Conservation (phyloP, 2,797 vertebrate genomes). For the Rhinichthys osculus region DNA sequence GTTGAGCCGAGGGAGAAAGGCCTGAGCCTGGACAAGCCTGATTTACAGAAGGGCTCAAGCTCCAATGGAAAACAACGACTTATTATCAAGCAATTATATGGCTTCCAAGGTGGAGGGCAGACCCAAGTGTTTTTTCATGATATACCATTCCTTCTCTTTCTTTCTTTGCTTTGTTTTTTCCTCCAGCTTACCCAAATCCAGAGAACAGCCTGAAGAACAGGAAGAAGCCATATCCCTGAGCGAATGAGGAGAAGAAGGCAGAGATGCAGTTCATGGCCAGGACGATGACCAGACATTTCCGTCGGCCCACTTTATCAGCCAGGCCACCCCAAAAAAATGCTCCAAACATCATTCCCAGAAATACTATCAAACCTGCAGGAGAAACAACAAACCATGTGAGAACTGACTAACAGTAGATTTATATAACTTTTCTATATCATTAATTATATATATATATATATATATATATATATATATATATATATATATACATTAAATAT, state of each 20-base stretch:
- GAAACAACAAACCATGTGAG: neutral
- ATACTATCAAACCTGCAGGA: conserved; percentile 88
- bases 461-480: too few relatives aligned
- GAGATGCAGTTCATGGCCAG: conserved; percentile 90
- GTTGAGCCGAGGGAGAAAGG: neutral
- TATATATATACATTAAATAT: too few relatives aligned
- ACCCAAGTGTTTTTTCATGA: neutral
- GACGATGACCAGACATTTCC: conserved; percentile 87
- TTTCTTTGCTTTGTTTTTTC: neutral
- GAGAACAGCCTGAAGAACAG: conserved; percentile 97
- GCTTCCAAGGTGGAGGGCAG: neutral
- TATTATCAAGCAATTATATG: conserved; percentile 7
- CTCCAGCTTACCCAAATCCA: conserved; percentile 86
- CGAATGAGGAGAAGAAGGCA: conserved; percentile 91
- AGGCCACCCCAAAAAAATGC: conserved; percentile 92
- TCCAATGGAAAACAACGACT: conserved; percentile 19
- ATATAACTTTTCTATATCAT: too few relatives aligned
- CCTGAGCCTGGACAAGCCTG: conserved; percentile 29
- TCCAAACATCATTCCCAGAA: conserved; percentile 96
- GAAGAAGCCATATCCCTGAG: conserved; percentile 93
- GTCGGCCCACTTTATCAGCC: conserved; percentile 91
- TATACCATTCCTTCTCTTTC: neutral
- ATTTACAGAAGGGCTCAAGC: neutral
- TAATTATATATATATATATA: too few relatives aligned
- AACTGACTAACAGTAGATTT: neutral